Conservation (phyloP, 2,113 vertebrate genomes). For the human region DNA sequence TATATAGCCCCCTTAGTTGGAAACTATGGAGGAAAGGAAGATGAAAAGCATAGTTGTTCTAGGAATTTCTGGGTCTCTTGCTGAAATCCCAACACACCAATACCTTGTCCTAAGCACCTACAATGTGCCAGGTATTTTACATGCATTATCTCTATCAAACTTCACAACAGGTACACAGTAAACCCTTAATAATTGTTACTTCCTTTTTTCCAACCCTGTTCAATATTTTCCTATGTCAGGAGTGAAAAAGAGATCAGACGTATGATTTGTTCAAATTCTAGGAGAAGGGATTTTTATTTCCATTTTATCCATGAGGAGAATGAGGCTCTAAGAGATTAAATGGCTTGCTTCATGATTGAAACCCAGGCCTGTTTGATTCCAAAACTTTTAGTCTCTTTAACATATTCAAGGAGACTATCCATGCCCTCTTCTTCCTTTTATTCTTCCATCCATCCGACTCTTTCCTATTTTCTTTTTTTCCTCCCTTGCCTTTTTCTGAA, state of each 20-base stretch:
- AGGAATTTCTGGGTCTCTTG: not conserved
- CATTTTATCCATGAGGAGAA: not conserved
- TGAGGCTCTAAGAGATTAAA: not conserved
- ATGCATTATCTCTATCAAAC: not conserved
- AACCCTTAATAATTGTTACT: not conserved
- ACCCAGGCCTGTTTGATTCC: not conserved
- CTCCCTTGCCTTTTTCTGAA: not conserved
- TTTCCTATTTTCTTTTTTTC: not conserved
- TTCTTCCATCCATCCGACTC: not conserved
- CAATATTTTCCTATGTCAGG: not conserved
- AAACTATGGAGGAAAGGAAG: not conserved
- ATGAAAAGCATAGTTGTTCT: not conserved
- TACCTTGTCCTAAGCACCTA: not conserved
- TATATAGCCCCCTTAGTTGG: not conserved
- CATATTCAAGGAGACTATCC: not conserved
- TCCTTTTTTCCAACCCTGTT: not conserved
- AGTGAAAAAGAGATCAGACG: not conserved
- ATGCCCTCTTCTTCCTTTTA: not conserved
- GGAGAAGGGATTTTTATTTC: not conserved
- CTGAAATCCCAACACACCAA: not conserved
- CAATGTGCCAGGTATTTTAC: not conserved
- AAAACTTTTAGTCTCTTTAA: not conserved
- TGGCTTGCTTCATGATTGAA: not conserved
- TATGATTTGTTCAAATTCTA: not conserved
- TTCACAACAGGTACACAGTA: not conserved